phyloP scores from a whole-genome alignment of 2,797 vertebrate genomes.

The Lycodopsis pacificus region DNA sequence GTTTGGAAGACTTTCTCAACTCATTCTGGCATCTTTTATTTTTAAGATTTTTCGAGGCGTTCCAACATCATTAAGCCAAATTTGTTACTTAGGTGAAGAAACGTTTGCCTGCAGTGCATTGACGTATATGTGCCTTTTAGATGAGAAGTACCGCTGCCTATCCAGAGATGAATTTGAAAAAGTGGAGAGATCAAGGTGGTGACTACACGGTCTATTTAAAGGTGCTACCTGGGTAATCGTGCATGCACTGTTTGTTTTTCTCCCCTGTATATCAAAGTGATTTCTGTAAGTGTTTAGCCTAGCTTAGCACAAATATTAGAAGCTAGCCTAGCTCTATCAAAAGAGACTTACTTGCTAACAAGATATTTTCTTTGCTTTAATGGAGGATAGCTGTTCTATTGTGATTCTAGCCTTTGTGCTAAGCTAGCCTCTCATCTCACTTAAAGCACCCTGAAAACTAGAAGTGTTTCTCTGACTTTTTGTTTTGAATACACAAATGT shows the following conservation, averaged over 20 bases:
- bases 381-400: background rate
- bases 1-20: background rate
- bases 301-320: background rate
- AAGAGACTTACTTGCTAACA: background rate
- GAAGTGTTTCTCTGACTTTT: background rate
- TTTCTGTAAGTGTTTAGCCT: background rate
- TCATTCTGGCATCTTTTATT: background rate
- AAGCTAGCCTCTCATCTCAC: background rate
- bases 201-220: background rate
- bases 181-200: background rate
- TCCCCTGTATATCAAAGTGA: background rate
- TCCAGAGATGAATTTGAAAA: background rate
- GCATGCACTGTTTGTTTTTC: background rate
- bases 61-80: slow-evolving; percentile 3
- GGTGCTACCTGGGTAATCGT: background rate
- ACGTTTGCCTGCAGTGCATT: slow-evolving; percentile 10
- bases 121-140: slow-evolving; percentile 53
- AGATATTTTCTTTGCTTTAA: background rate
- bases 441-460: background rate
- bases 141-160: slow-evolving; percentile 44
- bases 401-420: background rate
- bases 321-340: background rate
- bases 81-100: background rate
- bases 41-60: slow-evolving; percentile 11
- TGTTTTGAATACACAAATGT: background rate